phyloP scores from a whole-genome alignment of 2,888 invertebrate species.

The Dioctria rufipes region DNA sequence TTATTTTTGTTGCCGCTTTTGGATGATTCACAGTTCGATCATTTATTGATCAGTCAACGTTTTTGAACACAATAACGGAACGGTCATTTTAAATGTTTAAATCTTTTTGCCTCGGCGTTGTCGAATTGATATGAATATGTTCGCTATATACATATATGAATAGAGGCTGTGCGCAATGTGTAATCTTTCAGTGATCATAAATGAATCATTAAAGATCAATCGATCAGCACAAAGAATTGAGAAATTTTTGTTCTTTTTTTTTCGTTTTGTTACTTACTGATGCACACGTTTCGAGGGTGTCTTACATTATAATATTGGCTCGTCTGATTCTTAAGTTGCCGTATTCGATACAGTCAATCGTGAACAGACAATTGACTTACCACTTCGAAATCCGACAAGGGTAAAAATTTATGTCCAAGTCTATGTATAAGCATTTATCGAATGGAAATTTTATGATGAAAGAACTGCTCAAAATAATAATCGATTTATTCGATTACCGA shows the following conservation, averaged over 20 bases:
- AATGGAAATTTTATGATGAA: constrained; percentile 37
- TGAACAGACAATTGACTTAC: constrained; percentile 35
- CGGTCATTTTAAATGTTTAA: constrained; percentile 22
- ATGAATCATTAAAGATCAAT: constrained; percentile 58
- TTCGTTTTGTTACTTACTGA: constrained; percentile 46
- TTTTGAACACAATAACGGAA: constrained; percentile 47
- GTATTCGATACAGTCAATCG: constrained; percentile 48
- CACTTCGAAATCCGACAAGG: constrained; percentile 35
- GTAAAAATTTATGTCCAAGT: constrained; percentile 28
- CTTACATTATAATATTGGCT: background rate
- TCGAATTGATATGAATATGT: constrained; percentile 12
- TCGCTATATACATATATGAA: background rate
- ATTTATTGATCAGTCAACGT: constrained; percentile 56
- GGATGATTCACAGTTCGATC: constrained; percentile 57
- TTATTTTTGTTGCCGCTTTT: constrained; percentile 33
- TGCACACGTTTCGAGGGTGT: constrained; percentile 1
- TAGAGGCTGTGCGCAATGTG: constrained; percentile 29
- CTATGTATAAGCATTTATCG: background rate
- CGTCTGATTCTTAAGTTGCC: background rate
- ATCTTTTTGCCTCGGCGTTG: background rate
- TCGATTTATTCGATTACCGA: constrained; percentile 26
- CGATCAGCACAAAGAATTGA: constrained; percentile 48
- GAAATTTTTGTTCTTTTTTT: constrained; percentile 47
- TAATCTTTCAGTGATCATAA: constrained; percentile 55
- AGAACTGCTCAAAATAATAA: constrained; percentile 48